Evolutionary conservation across 2,888 invertebrate genomes (phyloP).

Genomic region (Cheiracanthium punctorium): DNA sequence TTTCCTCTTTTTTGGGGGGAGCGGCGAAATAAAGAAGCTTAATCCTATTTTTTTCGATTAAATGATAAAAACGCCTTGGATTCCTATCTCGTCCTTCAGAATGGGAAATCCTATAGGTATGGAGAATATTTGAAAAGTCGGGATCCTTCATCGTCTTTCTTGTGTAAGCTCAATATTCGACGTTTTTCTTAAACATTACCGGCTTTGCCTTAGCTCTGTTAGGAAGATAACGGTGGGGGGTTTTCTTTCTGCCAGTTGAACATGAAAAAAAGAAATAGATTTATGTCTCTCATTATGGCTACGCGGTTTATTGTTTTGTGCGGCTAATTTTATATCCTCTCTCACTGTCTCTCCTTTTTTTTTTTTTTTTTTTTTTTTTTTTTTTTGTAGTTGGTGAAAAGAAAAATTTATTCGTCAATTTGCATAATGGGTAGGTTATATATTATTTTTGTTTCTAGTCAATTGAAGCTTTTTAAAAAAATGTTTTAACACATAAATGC

Average conservation of each 20-base stretch:
- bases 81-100: constrained; percentile 30
- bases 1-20: constrained; percentile 20
- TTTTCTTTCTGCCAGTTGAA: too few species aligned
- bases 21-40: constrained; percentile 67
- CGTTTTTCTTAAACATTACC: too few species aligned
- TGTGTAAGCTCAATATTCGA: background rate
- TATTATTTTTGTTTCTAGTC: too few species aligned
- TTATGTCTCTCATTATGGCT: background rate
- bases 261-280: too few species aligned
- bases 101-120: constrained; percentile 30
- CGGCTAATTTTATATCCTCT: background rate
- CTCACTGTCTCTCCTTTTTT: too few species aligned
- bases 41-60: constrained; percentile 70
- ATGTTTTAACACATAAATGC: too few species aligned
- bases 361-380: too few species aligned
- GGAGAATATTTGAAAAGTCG: constrained; percentile 53
- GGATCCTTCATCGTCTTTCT: background rate
- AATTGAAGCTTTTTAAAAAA: too few species aligned
- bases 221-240: background rate
- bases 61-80: constrained; percentile 69
- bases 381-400: too few species aligned
- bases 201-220: too few species aligned
- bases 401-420: too few species aligned
- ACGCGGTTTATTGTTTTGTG: background rate
- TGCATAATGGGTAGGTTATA: too few species aligned